Percentiles rank a stretch among this genome's conserved stretches.
Conservation (phyloP, 2,113 vertebrate genomes). For the Haliaeetus leucogaster region DNA sequence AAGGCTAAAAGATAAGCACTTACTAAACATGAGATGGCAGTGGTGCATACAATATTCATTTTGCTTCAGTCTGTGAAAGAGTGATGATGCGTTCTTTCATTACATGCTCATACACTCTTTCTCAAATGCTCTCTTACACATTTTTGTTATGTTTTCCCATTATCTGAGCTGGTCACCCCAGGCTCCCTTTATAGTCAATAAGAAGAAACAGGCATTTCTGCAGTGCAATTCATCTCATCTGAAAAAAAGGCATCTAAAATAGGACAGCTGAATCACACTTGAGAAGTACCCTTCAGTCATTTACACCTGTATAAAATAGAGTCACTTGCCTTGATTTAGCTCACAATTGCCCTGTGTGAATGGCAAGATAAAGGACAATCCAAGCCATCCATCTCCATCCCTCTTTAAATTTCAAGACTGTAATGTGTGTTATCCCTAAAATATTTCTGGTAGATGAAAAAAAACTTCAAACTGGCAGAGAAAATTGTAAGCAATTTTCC, state of each 20-base stretch:
- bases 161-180: background rate
- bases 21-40: background rate
- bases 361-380: background rate
- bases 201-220: background rate
- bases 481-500: slow-evolving; percentile 22
- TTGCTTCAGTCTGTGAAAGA: background rate
- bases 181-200: background rate
- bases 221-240: background rate
- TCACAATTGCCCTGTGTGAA: background rate
- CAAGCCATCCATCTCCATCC: background rate
- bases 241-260: background rate
- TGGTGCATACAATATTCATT: background rate
- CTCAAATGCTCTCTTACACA: background rate
- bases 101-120: background rate
- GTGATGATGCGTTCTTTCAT: slow-evolving; percentile 7
- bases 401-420: background rate
- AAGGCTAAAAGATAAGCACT: slow-evolving; percentile 10
- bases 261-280: background rate
- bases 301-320: background rate
- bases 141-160: background rate
- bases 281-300: background rate
- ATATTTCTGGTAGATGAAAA: background rate
- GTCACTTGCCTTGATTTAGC: background rate
- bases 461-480: background rate
- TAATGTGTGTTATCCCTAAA: background rate